Conservation (phyloP, 2,113 vertebrate genomes). For the Todiramphus saurophagus region DNA sequence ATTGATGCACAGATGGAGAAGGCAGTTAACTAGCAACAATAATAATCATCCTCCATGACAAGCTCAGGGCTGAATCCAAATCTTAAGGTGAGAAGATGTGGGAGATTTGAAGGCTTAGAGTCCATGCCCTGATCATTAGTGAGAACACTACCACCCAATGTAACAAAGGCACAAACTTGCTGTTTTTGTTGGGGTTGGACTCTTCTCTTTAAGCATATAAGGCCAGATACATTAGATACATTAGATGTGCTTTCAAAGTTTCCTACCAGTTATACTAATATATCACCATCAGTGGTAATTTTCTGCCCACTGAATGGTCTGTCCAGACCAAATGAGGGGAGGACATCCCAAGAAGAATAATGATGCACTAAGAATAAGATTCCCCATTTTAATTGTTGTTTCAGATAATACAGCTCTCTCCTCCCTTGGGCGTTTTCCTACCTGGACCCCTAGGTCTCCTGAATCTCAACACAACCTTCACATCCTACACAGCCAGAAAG, state of each 20-base stretch:
- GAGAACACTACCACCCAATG: background rate
- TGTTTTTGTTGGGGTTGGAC: background rate
- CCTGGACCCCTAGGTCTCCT: background rate
- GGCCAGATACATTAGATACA: too few species aligned
- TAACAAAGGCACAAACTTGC: background rate
- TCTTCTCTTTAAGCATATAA: background rate
- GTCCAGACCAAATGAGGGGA: background rate
- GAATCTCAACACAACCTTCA: background rate
- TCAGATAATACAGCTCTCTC: background rate
- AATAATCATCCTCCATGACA: background rate
- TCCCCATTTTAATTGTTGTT: background rate
- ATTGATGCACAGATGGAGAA: conserved; percentile 44
- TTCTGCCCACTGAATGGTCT: background rate
- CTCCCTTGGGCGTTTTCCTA: background rate
- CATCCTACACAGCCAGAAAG: background rate
- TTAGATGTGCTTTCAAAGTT: background rate
- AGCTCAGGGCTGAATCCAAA: background rate
- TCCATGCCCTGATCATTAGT: background rate
- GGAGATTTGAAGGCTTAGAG: background rate
- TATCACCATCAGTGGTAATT: background rate
- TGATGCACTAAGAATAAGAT: fast-evolving
- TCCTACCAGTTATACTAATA: background rate
- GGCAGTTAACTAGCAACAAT: conserved; percentile 2
- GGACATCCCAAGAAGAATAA: background rate
- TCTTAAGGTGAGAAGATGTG: background rate